Evolutionary conservation across 2,113 vertebrate genomes (phyloP).

Genomic region (Malurus alboscapulatus): DNA sequence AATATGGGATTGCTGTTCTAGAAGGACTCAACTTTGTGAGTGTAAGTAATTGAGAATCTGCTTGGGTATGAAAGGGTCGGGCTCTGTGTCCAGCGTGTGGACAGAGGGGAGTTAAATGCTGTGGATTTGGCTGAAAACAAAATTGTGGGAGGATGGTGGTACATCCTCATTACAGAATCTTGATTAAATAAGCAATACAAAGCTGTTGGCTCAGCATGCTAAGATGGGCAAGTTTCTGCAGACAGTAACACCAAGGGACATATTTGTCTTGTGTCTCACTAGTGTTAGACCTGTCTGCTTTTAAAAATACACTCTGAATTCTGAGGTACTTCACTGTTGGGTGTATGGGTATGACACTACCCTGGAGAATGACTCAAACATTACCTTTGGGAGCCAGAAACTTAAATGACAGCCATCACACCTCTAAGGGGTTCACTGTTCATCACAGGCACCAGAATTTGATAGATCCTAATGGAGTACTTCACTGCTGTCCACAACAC

Average conservation of each 20-base stretch:
- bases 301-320: background rate
- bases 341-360: background rate
- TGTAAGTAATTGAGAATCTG: background rate
- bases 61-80: background rate
- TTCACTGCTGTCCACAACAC: background rate
- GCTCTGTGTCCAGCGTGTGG: background rate
- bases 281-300: background rate
- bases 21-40: background rate
- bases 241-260: background rate
- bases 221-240: background rate
- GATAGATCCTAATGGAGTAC: background rate
- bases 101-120: background rate
- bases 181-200: fast-evolving
- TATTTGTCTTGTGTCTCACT: background rate
- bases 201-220: background rate
- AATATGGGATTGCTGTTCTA: background rate
- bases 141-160: background rate
- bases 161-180: background rate
- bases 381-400: background rate
- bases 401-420: background rate
- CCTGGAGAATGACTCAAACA: background rate
- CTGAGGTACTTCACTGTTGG: background rate
- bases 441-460: background rate
- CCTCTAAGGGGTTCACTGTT: background rate
- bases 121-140: background rate